Evolutionary conservation across 1,140 invertebrate species (phyloP), one percentile per base, ranked within the genome.

Genomic region (Ptiloglossa arizonensis): DNA sequence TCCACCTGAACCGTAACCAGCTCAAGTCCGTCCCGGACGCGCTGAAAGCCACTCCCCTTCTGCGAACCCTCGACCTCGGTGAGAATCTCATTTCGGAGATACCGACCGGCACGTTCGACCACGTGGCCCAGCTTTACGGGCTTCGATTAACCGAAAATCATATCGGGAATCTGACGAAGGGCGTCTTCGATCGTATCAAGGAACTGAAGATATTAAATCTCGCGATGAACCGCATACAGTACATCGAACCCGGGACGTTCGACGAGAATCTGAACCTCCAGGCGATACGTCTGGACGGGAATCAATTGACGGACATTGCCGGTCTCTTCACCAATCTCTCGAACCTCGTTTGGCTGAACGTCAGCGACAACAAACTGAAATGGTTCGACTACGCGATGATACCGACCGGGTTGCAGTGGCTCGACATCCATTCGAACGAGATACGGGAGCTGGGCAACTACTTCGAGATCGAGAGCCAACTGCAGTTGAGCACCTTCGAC

Each of bases 311-410:
- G 50, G 96, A 97, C 86, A 97, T 98, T 57, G 95, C 95, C 54
- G 96, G 96, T 9, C 94, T 98, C 29, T 98, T 98, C 88, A 94
- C 95, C 1, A 97, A 97, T 87, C 93, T 98, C 75, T 96, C 96
- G 52, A 97, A 97, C 92, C 93, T 98, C 79, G 95, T 98, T 41
- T 98, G 97, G 96, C 92, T 98, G 56, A 98, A 98, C 89, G 96
- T 98, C 80, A 98, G 97, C 70, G 97, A 97, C 87, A 98, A 98
- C 93, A 95, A 95, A 72, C 93, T 98, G 52, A 95, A 96, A 91
- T 96, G 95, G 94, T 97, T 98, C 89, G 97, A 98, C 87, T 98
- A 98, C 89, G 96, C 97, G 59, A 95, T 97, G 90, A 97, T 98
- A 93, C 97, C 97, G 63, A 96, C 95, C 74, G 95, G 96, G 78